phyloP scores from a whole-genome alignment of 2,888 invertebrate genomes.

The Tipula vernalis region DNA sequence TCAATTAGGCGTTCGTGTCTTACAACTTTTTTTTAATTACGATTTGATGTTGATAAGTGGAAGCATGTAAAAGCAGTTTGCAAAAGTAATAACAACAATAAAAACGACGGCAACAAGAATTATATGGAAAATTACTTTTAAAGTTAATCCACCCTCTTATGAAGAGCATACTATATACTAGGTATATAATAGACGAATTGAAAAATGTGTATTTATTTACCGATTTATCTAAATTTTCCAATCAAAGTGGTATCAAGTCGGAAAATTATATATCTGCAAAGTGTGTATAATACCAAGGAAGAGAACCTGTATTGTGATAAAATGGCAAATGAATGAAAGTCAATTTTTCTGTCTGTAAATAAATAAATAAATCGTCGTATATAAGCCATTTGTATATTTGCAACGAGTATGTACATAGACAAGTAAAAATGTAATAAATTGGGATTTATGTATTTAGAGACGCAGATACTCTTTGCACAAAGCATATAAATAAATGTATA shows the following conservation, averaged over 20 bases:
- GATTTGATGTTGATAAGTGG: not conserved
- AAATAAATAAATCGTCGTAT: too few species aligned
- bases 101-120: not conserved
- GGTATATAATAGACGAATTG: not conserved
- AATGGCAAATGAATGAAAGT: not conserved
- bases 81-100: not conserved
- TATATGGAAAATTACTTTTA: not conserved
- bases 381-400: not conserved
- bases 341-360: not conserved
- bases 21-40: not conserved
- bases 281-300: not conserved
- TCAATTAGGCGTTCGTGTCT: not conserved
- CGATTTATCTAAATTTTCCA: conserved; percentile 4
- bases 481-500: not conserved
- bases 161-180: not conserved
- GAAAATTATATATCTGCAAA: not conserved
- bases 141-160: not conserved
- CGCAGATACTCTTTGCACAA: not conserved
- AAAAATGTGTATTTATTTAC: not conserved
- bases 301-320: not conserved
- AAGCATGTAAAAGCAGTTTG: not conserved
- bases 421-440: not conserved
- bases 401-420: not conserved
- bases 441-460: not conserved
- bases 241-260: not conserved